Base-by-base conservation (phyloP, 2,888 invertebrate species). In the Sinhomidia bicolor region DNA sequence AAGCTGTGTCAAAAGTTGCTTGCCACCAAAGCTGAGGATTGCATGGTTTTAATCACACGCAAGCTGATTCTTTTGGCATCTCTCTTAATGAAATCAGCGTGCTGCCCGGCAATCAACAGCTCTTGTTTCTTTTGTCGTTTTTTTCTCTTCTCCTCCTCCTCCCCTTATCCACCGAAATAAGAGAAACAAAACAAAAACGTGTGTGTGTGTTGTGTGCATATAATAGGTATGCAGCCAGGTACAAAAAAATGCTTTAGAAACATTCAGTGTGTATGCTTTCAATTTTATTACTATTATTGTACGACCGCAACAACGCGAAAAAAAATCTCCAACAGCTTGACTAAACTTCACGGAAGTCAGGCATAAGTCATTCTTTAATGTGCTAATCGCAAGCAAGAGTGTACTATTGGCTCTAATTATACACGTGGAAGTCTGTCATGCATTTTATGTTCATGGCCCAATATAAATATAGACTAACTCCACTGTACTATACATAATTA, bases 11-110 rank as follows among this genome's bases (percentile, higher is more conserved):
- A 91, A 89, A 90, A 90, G 90, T 89, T 89, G 86, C 89, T 62
- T 89, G 89, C 91, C 90, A 90, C 91, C 90, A 89, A 90, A 92
- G 91, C 90, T 88, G 90, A 89, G 85, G 92, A 90, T 91, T 90
- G 91, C 90, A 92, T 91, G 91, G 90, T 51, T 79, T 57, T 79
- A 90, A 86, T 91, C 91, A 91, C 92, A 92, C 92, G 92, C 92
- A 86, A 92, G 90, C 92, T 91, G 92, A 90, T 90, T 91, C 91
- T 91, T 90, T 91, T 91, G 89, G 90, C 91, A 91, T 92, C 92
- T 91, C 90, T 84, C 80, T 88, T 91, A 92, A 92, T 92, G 89
- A 92, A 92, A 92, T 92, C 91, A 92, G 90, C 89, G 88, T 90
- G 89, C 84, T 89, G 83, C 88, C 78, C 86, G 51, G 85, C 83